Percentiles rank a stretch among this genome's conserved stretches.
Evolutionary conservation across 1,140 invertebrate species (phyloP).

Genomic region (Melanaphis sacchari): DNA sequence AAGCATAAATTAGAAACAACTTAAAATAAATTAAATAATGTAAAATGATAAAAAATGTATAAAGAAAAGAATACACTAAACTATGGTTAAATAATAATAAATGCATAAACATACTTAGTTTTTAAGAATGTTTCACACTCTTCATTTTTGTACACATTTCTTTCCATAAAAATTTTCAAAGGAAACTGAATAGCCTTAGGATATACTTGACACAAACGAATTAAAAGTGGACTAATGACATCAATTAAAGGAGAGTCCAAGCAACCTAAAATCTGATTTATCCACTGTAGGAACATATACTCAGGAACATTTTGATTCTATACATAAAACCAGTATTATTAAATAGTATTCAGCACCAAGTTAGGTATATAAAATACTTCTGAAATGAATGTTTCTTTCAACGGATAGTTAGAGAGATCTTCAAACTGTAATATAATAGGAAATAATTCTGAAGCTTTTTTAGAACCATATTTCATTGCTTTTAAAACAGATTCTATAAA

Average conservation of each 20-base stretch:
- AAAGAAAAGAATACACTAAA: not conserved
- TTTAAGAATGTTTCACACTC: not conserved
- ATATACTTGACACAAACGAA: not conserved
- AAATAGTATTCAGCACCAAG: not conserved
- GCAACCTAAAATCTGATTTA: conserved; percentile 34
- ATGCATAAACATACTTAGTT: not conserved
- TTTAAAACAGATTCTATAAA: conserved; percentile 39
- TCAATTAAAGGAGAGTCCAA: not conserved
- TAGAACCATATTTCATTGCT: conserved; percentile 29
- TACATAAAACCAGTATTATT: not conserved
- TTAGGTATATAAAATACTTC: not conserved
- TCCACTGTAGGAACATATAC: conserved; percentile 6
- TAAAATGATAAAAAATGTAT: not conserved
- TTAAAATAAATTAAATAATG: no score
- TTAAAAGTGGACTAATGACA: conserved; percentile 18
- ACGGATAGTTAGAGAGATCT: not conserved
- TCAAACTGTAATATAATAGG: conserved; percentile 25
- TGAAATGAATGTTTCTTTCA: conserved; percentile 30
- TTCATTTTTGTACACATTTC: not conserved
- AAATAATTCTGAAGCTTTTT: conserved; percentile 25
- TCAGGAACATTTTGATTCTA: conserved; percentile 36
- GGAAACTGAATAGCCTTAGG: not conserved
- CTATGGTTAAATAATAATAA: not conserved
- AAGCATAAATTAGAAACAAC: not conserved
- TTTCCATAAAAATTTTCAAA: conserved; percentile 14